A percentile compares a stretch with the other conserved stretches of the same genome.
Evolutionary conservation across 2,888 invertebrate species (phyloP).

Genomic region (Machimus atricapillus): DNA sequence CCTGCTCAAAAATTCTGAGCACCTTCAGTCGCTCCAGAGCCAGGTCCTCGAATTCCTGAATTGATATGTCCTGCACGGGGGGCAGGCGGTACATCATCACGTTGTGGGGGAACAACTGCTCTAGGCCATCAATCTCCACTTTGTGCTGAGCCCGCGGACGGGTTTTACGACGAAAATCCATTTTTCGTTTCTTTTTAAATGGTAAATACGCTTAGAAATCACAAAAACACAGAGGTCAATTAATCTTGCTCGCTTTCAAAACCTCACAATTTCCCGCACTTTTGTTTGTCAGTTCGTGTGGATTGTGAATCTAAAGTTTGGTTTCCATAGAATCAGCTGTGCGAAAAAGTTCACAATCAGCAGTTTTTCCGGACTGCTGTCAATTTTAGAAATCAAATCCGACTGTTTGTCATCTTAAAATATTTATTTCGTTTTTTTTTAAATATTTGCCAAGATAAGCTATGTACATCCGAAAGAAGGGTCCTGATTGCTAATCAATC

Average conservation of each 20-base stretch:
- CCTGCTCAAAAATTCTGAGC: conserved; percentile 78
- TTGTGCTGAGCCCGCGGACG: conserved; percentile 52
- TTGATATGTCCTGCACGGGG: conserved; percentile 75
- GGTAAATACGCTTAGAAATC: not conserved
- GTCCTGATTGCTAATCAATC: too few species aligned
- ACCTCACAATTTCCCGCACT: not conserved
- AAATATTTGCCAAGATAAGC: too few species aligned
- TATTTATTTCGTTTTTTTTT: too few species aligned
- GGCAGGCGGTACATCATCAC: conserved; percentile 80
- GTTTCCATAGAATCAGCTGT: not conserved
- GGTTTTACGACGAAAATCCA: conserved; percentile 56
- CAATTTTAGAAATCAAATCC: too few species aligned
- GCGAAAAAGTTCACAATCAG: not conserved
- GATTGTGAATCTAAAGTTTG: not conserved
- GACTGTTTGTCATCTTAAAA: too few species aligned
- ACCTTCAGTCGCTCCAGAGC: conserved; percentile 84
- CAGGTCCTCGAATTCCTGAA: conserved; percentile 87
- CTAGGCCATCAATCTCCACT: conserved; percentile 61
- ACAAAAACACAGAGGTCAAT: not conserved
- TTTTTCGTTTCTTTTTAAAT: conserved; percentile 38
- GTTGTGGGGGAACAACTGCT: conserved; percentile 74
- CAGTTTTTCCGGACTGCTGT: not conserved
- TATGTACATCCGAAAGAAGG: too few species aligned
- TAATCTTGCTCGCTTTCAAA: not conserved
- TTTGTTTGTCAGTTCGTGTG: not conserved